These are phyloP conservation scores for Lymantria dispar DNA, from an alignment of 2,888 invertebrate genomes.

Conservation along the genomic window DNA sequence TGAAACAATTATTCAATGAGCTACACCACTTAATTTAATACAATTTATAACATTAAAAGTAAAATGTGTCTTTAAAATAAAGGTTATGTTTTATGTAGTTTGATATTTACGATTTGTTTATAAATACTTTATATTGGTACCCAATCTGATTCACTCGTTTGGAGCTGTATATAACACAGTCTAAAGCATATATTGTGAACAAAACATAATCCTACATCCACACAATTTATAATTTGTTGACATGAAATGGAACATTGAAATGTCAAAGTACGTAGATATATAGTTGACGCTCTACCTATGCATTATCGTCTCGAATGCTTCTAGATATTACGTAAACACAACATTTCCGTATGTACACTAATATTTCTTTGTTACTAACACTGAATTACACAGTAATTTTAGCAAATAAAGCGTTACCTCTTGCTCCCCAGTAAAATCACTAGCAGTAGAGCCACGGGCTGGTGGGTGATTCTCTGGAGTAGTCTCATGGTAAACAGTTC, in stretches of 20 bases:
- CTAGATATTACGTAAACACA: constrained; percentile 77
- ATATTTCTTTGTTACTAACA: constrained; percentile 43
- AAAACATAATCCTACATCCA: constrained; percentile 15
- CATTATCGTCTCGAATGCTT: constrained; percentile 54
- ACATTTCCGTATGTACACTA: constrained; percentile 50
- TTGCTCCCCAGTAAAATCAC: constrained; percentile 77
- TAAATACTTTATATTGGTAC: constrained; percentile 14
- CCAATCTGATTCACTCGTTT: neutral
- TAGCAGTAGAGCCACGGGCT: constrained; percentile 67
- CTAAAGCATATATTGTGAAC: constrained; percentile 3
- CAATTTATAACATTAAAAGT: too few species aligned
- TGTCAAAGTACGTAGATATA: constrained; percentile 59
- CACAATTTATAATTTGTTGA: constrained; percentile 56
- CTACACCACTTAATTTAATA: too few species aligned
- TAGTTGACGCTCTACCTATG: constrained; percentile 42
- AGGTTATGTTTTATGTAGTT: constrained; percentile 22
- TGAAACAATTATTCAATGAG: neutral
- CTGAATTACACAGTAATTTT: constrained; percentile 30
- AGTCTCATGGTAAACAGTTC: constrained; percentile 80
- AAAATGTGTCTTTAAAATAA: constrained; percentile 3
- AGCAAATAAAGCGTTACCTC: constrained; percentile 65
- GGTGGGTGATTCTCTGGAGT: constrained; percentile 71
- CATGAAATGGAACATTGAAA: constrained; percentile 56
- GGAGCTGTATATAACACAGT: neutral
- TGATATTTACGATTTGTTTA: constrained; percentile 26